A percentile compares a stretch with the other conserved stretches of the same genome.
These are phyloP conservation scores for Caenorhabditis tropicalis DNA, from an alignment of 1,140 invertebrate species.

Conservation along the genomic window DNA sequence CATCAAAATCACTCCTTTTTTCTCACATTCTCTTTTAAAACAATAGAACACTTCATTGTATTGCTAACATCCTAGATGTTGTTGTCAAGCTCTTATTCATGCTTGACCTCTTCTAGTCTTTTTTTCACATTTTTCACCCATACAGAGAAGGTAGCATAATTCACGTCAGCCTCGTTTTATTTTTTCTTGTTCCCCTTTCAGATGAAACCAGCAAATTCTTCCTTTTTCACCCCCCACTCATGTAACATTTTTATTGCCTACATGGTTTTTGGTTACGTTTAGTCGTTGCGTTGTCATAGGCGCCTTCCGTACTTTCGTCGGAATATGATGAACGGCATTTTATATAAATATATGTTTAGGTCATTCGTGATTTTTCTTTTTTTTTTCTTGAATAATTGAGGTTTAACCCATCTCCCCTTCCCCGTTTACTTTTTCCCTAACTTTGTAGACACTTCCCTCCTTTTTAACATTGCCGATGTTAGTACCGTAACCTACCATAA, in stretches of 20 bases:
- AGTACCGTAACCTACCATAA: constrained; percentile 36
- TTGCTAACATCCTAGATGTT: neutral
- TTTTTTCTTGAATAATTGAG: constrained; percentile 6
- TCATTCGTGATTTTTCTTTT: neutral
- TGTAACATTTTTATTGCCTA: constrained; percentile 21
- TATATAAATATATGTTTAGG: constrained; percentile 34
- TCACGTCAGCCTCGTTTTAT: neutral
- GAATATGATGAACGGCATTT: constrained; percentile 38
- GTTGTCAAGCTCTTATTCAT: constrained; percentile 43
- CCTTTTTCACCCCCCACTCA: neutral
- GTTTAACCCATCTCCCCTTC: neutral
- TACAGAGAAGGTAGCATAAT: neutral
- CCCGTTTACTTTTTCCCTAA: neutral
- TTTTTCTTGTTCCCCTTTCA: neutral
- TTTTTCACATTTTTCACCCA: neutral
- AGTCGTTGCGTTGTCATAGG: neutral
- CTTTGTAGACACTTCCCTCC: neutral
- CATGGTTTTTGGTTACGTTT: constrained; percentile 37
- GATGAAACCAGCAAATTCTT: neutral
- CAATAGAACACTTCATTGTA: neutral
- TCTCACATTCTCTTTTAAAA: neutral
- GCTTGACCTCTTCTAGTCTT: constrained; percentile 40
- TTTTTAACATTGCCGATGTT: constrained; percentile 30
- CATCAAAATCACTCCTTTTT: neutral
- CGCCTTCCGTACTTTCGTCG: constrained; percentile 36